Evolutionary conservation across 2,888 invertebrate genomes (phyloP).

Genomic region (Conops quadrifasciatus): DNA sequence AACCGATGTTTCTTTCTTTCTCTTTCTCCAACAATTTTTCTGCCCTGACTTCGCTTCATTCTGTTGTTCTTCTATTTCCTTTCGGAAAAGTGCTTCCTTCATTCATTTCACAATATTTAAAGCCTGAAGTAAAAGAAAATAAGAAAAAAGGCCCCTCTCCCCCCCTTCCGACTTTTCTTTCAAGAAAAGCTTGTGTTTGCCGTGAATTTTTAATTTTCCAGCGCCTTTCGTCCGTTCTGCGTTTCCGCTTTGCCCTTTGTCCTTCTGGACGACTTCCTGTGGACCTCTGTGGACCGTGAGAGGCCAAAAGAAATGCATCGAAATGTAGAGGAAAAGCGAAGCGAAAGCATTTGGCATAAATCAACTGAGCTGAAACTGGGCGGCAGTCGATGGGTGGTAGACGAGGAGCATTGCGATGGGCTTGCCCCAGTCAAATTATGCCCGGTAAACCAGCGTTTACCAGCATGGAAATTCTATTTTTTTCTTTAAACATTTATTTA

Average conservation of each 20-base stretch:
- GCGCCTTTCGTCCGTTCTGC: slow-evolving; percentile 26
- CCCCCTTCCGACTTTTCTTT: slow-evolving; percentile 17
- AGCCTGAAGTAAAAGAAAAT: neutral
- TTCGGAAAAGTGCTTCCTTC: too few species aligned
- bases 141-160: neutral
- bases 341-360: neutral
- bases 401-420: neutral
- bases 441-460: too few species aligned
- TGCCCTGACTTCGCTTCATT: too few species aligned
- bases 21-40: too few species aligned
- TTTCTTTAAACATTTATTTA: slow-evolving; percentile 28
- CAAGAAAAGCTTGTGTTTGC: slow-evolving; percentile 36
- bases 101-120: neutral
- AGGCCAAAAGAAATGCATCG: neutral
- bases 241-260: slow-evolving; percentile 18
- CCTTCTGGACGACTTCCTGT: neutral
- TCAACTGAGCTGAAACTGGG: neutral
- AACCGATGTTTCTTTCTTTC: too few species aligned
- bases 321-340: neutral
- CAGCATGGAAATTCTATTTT: neutral
- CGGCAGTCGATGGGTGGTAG: neutral
- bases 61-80: too few species aligned
- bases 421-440: too few species aligned
- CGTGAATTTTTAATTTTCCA: slow-evolving; percentile 41
- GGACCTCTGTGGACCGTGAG: neutral